These are phyloP conservation scores for Smutsia temminckii DNA, from an alignment of 2,797 vertebrate species.

Conservation along the genomic window DNA sequence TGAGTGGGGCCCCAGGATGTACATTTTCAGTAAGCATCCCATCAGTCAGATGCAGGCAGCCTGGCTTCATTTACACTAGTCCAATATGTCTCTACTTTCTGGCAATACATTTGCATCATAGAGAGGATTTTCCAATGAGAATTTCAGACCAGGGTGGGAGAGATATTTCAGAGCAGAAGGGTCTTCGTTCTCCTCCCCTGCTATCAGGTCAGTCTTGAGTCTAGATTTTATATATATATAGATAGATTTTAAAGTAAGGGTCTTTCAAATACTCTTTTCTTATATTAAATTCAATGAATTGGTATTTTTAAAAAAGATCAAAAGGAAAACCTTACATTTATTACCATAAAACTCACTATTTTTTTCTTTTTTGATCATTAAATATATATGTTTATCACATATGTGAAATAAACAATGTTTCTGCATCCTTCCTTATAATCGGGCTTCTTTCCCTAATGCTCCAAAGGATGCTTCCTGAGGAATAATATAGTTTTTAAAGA, in stretches of 20 bases:
- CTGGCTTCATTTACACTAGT: neutral
- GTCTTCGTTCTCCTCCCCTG: neutral
- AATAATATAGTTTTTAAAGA: neutral
- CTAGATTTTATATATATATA: neutral
- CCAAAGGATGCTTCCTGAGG: neutral
- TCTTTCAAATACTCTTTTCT: neutral
- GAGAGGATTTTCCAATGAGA: neutral
- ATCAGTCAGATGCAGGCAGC: neutral
- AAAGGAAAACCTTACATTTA: conserved; percentile 40
- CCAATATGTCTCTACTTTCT: neutral
- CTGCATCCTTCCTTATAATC: neutral
- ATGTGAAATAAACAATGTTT: neutral
- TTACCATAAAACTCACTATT: neutral
- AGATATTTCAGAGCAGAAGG: neutral
- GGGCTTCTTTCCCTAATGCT: neutral
- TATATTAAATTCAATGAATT: conserved; percentile 22
- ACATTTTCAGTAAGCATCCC: neutral
- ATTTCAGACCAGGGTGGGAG: neutral
- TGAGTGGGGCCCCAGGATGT: neutral
- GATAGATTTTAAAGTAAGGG: neutral
- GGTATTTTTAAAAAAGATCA: neutral
- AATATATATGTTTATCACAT: neutral
- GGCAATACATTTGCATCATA: neutral
- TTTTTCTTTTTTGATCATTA: neutral
- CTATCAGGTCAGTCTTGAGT: neutral